Percentiles rank a stretch among this genome's conserved stretches.
Conservation (phyloP, 2,797 vertebrate genomes). For the Rhinatrema bivittatum region DNA sequence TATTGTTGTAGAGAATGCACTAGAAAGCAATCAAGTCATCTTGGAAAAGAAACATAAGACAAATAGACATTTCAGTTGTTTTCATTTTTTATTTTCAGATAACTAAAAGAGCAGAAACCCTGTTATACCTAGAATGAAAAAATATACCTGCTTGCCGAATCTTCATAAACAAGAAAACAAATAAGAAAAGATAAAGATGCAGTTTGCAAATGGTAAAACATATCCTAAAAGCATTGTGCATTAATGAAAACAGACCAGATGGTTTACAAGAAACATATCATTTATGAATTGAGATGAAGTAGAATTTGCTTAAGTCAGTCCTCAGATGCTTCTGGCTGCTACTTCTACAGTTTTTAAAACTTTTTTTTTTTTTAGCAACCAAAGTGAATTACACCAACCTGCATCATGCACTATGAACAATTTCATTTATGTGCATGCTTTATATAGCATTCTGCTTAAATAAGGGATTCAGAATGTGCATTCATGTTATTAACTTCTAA, state of each 20-base stretch:
- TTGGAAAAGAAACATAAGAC: too few species aligned
- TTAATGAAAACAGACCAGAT: neutral
- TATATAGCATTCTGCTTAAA: neutral
- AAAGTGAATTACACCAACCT: neutral
- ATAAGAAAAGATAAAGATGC: constrained; percentile 18
- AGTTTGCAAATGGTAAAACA: constrained; percentile 13
- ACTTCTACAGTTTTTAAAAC: neutral
- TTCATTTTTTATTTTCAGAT: too few species aligned
- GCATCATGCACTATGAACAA: neutral
- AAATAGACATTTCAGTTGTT: too few species aligned
- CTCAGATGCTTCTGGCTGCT: neutral
- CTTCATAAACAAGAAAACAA: constrained; percentile 14
- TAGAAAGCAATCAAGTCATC: too few species aligned
- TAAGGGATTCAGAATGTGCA: neutral
- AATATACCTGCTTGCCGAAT: too few species aligned
- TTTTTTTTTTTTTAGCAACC: neutral
- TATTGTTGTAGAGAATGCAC: too few species aligned
- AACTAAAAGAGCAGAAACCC: too few species aligned
- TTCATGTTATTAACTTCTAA: neutral
- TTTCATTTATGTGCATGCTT: too few species aligned
- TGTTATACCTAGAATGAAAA: too few species aligned
- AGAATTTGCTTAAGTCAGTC: constrained; percentile 6
- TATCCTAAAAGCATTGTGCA: constrained; percentile 3
- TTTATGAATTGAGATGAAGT: constrained; percentile 4
- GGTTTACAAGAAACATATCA: constrained; percentile 5